These are phyloP conservation scores for Lepidurus packardi DNA, from an alignment of 1,140 invertebrate species.

Conservation along the genomic window DNA sequence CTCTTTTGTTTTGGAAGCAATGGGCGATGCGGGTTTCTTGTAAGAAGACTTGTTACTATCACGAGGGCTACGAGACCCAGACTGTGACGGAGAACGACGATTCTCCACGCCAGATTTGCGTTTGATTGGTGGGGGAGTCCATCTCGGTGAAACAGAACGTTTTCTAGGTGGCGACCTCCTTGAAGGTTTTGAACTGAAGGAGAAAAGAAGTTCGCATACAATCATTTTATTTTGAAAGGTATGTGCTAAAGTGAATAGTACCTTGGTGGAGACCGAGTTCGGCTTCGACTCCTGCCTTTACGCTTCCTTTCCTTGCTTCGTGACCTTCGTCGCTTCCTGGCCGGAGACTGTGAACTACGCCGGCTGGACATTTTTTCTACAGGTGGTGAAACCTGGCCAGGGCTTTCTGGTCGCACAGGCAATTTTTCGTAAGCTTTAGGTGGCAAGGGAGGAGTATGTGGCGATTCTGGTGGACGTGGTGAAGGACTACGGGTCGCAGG, in stretches of 20 bases:
- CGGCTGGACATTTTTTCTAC: not conserved
- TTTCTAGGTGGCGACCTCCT: constrained; percentile 18
- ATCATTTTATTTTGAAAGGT: too few relatives aligned
- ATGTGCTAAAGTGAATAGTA: not conserved
- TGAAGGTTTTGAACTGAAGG: not conserved
- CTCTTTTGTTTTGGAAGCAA: constrained; percentile 23
- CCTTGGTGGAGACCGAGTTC: constrained; percentile 31
- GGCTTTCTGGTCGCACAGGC: constrained; percentile 35
- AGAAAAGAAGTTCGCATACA: not conserved
- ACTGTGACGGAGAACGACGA: constrained; percentile 41
- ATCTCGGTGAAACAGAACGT: constrained; percentile 20
- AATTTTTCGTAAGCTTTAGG: constrained; percentile 47
- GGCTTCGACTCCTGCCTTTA: constrained; percentile 31
- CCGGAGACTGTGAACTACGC: not conserved
- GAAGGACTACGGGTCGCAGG: constrained; percentile 22
- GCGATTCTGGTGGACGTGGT: constrained; percentile 40
- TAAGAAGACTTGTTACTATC: constrained; percentile 24
- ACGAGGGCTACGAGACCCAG: constrained; percentile 35
- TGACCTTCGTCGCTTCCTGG: constrained; percentile 30
- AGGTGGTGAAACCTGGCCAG: constrained; percentile 27
- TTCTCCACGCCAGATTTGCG: constrained; percentile 30
- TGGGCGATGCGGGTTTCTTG: constrained; percentile 30
- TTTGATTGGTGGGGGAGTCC: constrained; percentile 28
- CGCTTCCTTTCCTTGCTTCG: constrained; percentile 31
- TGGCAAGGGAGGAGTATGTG: constrained; percentile 54